Evolutionary conservation across 2,797 vertebrate genomes (phyloP), one percentile per base, ranked within the genome.

Genomic region (Pseudochirops cupreus): DNA sequence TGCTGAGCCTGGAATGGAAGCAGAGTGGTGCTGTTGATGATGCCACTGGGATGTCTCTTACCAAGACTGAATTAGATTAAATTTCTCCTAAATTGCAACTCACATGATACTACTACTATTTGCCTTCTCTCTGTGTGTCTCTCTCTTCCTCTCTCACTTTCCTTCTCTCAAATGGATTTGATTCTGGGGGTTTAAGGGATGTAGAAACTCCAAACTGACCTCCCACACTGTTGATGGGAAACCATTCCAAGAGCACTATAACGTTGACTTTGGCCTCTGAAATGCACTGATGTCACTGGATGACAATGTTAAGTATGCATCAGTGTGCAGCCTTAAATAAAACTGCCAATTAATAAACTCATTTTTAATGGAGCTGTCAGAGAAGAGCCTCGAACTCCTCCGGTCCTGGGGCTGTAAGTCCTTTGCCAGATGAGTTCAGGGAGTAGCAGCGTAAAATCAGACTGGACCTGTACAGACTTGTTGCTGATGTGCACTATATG

Each of bases 391-490:
- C 82, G 97, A 96, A 94, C 93, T 94, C 52, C 93, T 93, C 56
- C 52, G 46, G 92, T 96, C 95, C 52, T 31, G 90, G 87, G 92
- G 58, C 96, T 56, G 39, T 18, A 14, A 90, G 56, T 89, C 82
- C 91, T 95, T 33, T 95, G 91, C 96, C 93, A 54, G 94, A 91
- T 95, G 94, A 97, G 91, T 59, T 97, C 92, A 93, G 54, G 55
- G 46, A 89, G 91, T 94, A 93, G 90, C 92, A 21, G 6, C 12
- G 6, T 56, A 26, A 4, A 21, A 95, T 96, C 0, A 0, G 97
- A 55, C 97, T 94, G 94, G 93, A 54, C 96, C 93, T 93, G 98
- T 93, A 93, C 16, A 28, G 97, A 95, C 97, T 97, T 98, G 97
- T 98, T 96, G 82, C 95, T n/a, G 6, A 91, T 56, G 1, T 26